Evolutionary conservation across 1,140 invertebrate species (phyloP).

Genomic region (Drosophila punjabiensis): DNA sequence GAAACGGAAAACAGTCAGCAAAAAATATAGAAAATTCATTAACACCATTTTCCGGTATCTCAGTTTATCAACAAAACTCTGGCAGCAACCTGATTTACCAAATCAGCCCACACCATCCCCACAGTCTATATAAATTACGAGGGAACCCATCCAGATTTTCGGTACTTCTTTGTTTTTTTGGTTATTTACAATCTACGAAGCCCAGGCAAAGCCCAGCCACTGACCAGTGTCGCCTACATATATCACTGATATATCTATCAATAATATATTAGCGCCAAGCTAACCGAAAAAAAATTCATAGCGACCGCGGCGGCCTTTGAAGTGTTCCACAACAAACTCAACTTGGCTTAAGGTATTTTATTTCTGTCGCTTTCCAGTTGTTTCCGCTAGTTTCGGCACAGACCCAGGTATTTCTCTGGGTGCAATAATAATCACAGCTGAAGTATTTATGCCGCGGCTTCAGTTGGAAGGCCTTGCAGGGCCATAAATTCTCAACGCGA

Average conservation of each 20-base stretch:
- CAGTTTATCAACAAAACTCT: background rate
- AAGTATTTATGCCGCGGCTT: constrained; percentile 66
- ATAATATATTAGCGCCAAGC: constrained; percentile 59
- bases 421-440: constrained; percentile 67
- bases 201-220: constrained; percentile 28
- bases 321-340: constrained; percentile 28
- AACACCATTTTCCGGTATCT: constrained; percentile 7
- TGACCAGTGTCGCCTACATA: constrained; percentile 50
- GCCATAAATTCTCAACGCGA: constrained; percentile 58
- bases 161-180: constrained; percentile 26
- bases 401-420: constrained; percentile 9
- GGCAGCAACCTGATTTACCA: constrained; percentile 25
- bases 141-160: constrained; percentile 33
- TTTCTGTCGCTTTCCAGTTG: constrained; percentile 42
- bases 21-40: constrained; percentile 13
- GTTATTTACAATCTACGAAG: constrained; percentile 45
- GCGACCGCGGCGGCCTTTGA: constrained; percentile 37
- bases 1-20: background rate
- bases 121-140: background rate
- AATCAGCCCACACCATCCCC: constrained; percentile 19
- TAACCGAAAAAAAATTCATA: constrained; percentile 16
- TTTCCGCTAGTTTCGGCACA: constrained; percentile 18
- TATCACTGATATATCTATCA: constrained; percentile 65
- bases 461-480: constrained; percentile 57
- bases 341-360: constrained; percentile 46